Evolutionary conservation across 1,140 invertebrate genomes (phyloP).

Genomic region (Drosophila grimshawi): DNA sequence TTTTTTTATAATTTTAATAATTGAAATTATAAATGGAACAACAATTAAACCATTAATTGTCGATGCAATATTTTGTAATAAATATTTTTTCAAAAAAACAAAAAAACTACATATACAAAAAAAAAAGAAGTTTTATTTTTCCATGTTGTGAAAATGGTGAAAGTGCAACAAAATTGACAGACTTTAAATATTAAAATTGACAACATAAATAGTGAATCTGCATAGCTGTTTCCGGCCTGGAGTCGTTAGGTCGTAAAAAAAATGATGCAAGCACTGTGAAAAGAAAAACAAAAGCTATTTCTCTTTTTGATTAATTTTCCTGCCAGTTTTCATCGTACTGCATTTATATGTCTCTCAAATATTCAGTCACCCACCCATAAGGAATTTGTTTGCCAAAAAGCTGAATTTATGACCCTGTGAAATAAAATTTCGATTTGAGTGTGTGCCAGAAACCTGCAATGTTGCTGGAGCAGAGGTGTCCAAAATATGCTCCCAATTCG

Average conservation of each 20-base stretch:
- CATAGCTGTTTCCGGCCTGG: too few relatives aligned
- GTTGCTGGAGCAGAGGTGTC: background rate
- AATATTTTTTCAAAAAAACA: conserved; percentile 52
- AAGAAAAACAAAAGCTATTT: too few relatives aligned
- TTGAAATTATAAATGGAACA: conserved; percentile 52
- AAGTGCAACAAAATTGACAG: too few relatives aligned
- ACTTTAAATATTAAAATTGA: too few relatives aligned
- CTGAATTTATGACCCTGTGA: conserved; percentile 9
- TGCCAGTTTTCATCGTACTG: too few relatives aligned
- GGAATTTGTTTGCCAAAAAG: background rate
- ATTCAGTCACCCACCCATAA: background rate
- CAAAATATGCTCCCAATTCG: background rate
- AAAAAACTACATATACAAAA: conserved; percentile 14
- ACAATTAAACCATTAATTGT: conserved; percentile 66
- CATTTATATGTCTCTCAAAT: background rate
- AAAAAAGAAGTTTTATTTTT: background rate
- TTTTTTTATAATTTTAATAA: conserved; percentile 57
- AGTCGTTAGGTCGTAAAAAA: too few relatives aligned
- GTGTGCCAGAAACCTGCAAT: background rate
- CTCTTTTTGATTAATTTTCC: too few relatives aligned
- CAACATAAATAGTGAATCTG: too few relatives aligned
- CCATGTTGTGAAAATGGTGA: background rate
- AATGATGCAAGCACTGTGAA: too few relatives aligned
- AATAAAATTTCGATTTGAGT: conserved; percentile 9
- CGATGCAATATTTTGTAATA: conserved; percentile 81